phyloP scores from a whole-genome alignment of 2,113 vertebrate species.

The Zosterops pallidus region DNA sequence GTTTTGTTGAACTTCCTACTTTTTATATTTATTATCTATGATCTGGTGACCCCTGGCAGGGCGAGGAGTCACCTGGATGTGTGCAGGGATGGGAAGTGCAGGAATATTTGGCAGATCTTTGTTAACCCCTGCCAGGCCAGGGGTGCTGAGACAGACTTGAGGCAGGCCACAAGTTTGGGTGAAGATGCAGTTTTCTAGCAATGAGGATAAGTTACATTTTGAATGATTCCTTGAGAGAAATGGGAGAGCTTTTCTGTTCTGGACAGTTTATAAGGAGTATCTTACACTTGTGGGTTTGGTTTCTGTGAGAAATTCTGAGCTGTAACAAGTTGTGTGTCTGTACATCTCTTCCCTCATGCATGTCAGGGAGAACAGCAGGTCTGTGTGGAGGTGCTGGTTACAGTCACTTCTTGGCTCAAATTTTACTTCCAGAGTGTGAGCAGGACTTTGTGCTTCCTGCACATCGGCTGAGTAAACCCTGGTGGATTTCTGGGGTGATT shows the following conservation, averaged over 20 bases:
- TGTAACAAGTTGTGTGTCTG: neutral
- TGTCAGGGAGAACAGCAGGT: neutral
- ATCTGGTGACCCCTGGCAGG: neutral
- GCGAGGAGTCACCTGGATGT: neutral
- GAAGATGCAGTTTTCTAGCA: neutral
- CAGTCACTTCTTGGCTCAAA: neutral
- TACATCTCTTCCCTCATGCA: fast-evolving
- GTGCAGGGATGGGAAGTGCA: neutral
- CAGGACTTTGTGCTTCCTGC: neutral
- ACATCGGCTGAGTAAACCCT: neutral
- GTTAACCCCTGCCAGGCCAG: too few species aligned
- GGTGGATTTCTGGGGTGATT: neutral
- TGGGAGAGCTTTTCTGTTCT: neutral
- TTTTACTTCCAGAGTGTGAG: neutral
- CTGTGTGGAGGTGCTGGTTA: neutral
- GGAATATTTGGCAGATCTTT: fast-evolving
- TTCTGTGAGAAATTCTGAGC: neutral
- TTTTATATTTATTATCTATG: neutral
- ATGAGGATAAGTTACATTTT: neutral
- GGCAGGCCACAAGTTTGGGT: neutral
- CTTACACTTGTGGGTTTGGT: neutral
- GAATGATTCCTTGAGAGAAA: neutral
- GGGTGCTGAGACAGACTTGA: neutral
- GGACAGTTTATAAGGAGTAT: neutral
- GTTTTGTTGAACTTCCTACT: neutral